Conservation (phyloP, 1,140 invertebrate species). For the Hyles vespertilio region DNA sequence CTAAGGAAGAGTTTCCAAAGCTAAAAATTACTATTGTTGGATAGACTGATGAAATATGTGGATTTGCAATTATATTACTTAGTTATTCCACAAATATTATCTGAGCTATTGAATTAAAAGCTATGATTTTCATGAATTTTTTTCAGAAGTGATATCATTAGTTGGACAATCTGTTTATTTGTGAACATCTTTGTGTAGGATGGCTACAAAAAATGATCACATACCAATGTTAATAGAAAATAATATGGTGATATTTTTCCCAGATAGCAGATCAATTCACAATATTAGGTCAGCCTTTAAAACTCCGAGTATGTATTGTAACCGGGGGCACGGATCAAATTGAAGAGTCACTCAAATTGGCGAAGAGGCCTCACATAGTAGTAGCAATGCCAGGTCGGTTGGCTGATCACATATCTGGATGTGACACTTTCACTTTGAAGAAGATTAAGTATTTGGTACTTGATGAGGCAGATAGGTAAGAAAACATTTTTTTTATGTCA, state of each 20-base stretch:
- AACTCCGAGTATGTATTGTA: constrained; percentile 87
- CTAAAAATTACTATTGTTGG: too few species aligned
- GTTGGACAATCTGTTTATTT: too few species aligned
- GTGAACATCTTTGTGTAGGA: too few species aligned
- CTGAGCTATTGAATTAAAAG: too few species aligned
- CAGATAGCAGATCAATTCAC: constrained; percentile 96
- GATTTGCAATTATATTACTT: too few species aligned
- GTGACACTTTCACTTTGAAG: constrained; percentile 87
- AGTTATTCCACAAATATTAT: too few species aligned
- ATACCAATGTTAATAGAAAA: constrained; percentile 6
- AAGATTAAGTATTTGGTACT: constrained; percentile 91
- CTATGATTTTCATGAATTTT: too few species aligned
- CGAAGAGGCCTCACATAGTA: constrained; percentile 93
- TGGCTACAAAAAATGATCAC: too few species aligned
- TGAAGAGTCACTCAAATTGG: constrained; percentile 89
- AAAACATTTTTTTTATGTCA: background rate
- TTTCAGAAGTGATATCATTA: too few species aligned
- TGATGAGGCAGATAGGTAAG: constrained; percentile 92
- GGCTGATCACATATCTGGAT: constrained; percentile 91
- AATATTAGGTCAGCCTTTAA: constrained; percentile 90
- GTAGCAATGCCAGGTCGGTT: constrained; percentile 94
- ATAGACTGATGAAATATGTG: too few species aligned
- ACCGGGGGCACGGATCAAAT: constrained; percentile 97
- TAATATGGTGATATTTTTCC: constrained; percentile 33
- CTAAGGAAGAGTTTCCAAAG: too few species aligned